Conservation (phyloP, 2,113 vertebrate genomes). For the Oenanthe melanoleuca region DNA sequence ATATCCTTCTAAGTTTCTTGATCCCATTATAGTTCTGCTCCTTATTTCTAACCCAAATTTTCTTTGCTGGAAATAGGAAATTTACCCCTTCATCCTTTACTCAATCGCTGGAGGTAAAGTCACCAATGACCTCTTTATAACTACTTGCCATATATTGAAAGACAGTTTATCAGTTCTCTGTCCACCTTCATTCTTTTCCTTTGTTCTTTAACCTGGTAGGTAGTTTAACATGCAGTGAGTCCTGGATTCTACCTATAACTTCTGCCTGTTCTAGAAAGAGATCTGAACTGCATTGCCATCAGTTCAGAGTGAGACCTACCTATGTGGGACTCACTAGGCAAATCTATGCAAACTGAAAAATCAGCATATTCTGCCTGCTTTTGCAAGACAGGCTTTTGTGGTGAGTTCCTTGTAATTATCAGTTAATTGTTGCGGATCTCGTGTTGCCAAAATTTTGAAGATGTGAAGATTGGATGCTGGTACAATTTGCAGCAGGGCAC, state of each 20-base stretch:
- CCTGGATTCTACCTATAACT: not conserved
- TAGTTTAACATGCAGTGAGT: not conserved
- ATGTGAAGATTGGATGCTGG: not conserved
- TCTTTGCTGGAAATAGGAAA: not conserved
- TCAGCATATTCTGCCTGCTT: conserved; percentile 21
- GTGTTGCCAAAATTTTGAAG: conserved; percentile 17
- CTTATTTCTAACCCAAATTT: not conserved
- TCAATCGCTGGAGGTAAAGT: not conserved
- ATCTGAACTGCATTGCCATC: not conserved
- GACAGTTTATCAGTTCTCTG: not conserved
- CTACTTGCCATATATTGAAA: not conserved
- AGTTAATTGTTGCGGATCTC: not conserved
- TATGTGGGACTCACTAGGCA: not conserved
- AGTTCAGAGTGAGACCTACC: not conserved
- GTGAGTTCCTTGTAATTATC: conserved; percentile 33
- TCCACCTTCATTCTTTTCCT: not conserved
- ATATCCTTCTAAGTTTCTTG: not conserved
- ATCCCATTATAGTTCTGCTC: not conserved
- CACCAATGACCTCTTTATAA: not conserved
- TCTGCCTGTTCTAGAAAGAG: not conserved
- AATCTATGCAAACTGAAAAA: conserved; percentile 27
- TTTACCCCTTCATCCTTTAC: not conserved
- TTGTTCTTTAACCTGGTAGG: not conserved
- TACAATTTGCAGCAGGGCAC: not conserved
- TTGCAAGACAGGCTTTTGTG: conserved; percentile 24